Conservation (phyloP, 1,140 invertebrate genomes). For the Notospermus geniculatus region DNA sequence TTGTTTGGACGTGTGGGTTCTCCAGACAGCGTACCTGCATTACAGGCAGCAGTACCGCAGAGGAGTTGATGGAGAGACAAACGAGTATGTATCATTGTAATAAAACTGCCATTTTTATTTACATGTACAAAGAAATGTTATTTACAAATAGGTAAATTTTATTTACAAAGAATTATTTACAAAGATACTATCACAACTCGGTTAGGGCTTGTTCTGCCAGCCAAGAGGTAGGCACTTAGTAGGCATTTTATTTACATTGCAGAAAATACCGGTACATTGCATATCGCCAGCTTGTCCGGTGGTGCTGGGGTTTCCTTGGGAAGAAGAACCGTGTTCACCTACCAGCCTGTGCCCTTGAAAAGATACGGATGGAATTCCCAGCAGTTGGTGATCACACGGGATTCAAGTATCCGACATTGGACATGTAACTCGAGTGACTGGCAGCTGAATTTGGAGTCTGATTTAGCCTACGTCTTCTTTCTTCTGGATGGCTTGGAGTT, state of each 20-base stretch:
- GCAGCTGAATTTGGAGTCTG: background rate
- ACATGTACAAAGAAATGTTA: too few species aligned
- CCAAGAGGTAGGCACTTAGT: background rate
- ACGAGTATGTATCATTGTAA: background rate
- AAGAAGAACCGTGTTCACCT: slow-evolving; percentile 13
- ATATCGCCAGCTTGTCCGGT: slow-evolving; percentile 20
- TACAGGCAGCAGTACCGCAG: slow-evolving; percentile 18
- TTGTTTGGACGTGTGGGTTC: slow-evolving; percentile 14
- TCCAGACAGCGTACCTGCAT: slow-evolving; percentile 16
- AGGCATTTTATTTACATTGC: background rate
- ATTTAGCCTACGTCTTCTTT: background rate
- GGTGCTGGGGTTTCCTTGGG: slow-evolving; percentile 16
- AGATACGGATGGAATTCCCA: slow-evolving; percentile 12
- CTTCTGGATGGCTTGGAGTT: background rate
- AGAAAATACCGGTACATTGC: slow-evolving; percentile 16
- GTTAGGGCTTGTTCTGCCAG: too few species aligned
- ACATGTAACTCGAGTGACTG: background rate
- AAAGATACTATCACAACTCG: too few species aligned
- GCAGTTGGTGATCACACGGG: slow-evolving; percentile 1
- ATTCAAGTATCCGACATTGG: background rate
- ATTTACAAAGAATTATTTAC: too few species aligned
- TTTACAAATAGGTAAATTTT: too few species aligned
- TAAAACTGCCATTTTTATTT: too few species aligned
- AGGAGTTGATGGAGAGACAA: background rate
- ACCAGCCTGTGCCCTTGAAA: slow-evolving; percentile 18